phyloP scores from a whole-genome alignment of 2,888 invertebrate genomes.

The Harpagoxenus sublaevis region DNA sequence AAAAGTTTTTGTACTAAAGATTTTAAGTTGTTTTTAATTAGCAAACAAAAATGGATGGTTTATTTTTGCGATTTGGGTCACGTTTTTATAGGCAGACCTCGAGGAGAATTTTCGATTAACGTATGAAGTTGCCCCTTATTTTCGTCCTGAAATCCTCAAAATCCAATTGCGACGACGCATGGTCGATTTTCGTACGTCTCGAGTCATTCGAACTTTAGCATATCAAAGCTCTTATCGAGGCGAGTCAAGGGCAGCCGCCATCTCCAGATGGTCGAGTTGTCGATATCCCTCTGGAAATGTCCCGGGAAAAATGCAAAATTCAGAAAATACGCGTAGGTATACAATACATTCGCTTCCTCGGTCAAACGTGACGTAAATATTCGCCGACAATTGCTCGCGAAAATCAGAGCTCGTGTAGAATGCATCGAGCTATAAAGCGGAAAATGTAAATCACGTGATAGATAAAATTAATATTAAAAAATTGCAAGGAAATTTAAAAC shows the following conservation, averaged over 20 bases:
- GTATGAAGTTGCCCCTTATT: conserved; percentile 58
- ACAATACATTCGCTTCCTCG: conserved; percentile 34
- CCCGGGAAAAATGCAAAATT: conserved; percentile 77
- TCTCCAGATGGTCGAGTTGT: conserved; percentile 68
- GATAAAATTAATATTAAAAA: conserved; percentile 63
- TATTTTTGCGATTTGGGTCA: conserved; percentile 18
- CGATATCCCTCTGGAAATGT: conserved; percentile 75
- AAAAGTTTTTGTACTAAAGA: not conserved
- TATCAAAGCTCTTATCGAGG: conserved; percentile 81
- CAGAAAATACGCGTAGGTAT: conserved; percentile 71
- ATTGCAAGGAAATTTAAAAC: conserved; percentile 42
- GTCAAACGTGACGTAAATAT: conserved; percentile 71
- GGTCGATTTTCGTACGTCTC: conserved; percentile 76
- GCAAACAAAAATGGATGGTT: not conserved
- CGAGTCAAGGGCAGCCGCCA: conserved; percentile 68
- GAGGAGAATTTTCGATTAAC: conserved; percentile 68
- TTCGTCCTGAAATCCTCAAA: conserved; percentile 66
- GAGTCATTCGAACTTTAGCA: conserved; percentile 81
- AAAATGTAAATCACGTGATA: conserved; percentile 62
- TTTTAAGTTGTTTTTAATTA: conserved; percentile 21
- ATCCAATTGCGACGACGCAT: conserved; percentile 74
- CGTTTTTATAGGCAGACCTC: not conserved
- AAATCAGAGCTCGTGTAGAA: conserved; percentile 53
- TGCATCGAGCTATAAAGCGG: conserved; percentile 56
- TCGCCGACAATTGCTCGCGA: conserved; percentile 54